A percentile compares a stretch with the other conserved stretches of the same genome.
These are phyloP conservation scores for Penaeus monodon DNA, from an alignment of 2,888 invertebrate genomes.

Conservation along the genomic window DNA sequence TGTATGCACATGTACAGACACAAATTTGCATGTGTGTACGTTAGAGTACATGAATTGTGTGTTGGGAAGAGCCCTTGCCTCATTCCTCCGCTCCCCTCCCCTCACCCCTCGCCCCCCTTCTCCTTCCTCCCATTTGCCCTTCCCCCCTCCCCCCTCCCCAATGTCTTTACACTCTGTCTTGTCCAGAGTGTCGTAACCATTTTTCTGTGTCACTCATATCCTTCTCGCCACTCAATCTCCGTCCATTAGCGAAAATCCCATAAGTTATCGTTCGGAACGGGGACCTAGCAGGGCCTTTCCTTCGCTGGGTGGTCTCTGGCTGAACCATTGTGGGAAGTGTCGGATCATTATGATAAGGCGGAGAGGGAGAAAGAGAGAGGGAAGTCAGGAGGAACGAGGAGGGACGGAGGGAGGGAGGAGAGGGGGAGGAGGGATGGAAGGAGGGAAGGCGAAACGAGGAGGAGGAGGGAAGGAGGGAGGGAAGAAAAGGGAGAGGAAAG, in stretches of 20 bases:
- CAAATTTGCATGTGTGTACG: too few species aligned
- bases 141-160: not conserved
- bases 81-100: not conserved
- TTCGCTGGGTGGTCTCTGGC: not conserved
- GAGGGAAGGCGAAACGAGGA: too few species aligned
- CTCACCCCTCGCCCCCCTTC: not conserved
- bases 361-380: too few species aligned
- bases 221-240: slow-evolving; percentile 50
- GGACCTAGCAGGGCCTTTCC: not conserved
- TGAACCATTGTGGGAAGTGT: too few species aligned
- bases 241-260: slow-evolving; percentile 54
- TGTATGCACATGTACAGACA: too few species aligned
- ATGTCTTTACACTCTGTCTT: slow-evolving; percentile 36
- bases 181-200: slow-evolving; percentile 54
- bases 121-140: not conserved
- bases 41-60: too few species aligned
- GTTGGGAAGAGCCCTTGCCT: not conserved
- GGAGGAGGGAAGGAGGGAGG: too few species aligned
- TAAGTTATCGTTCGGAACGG: slow-evolving; percentile 27
- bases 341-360: too few species aligned
- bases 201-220: slow-evolving; percentile 53
- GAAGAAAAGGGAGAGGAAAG: too few species aligned
- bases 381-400: too few species aligned
- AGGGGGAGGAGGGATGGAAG: too few species aligned
- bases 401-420: too few species aligned